A percentile compares a stretch with the other conserved stretches of the same genome.
Evolutionary conservation across 1,140 invertebrate genomes (phyloP).

Genomic region (Patella vulgata): DNA sequence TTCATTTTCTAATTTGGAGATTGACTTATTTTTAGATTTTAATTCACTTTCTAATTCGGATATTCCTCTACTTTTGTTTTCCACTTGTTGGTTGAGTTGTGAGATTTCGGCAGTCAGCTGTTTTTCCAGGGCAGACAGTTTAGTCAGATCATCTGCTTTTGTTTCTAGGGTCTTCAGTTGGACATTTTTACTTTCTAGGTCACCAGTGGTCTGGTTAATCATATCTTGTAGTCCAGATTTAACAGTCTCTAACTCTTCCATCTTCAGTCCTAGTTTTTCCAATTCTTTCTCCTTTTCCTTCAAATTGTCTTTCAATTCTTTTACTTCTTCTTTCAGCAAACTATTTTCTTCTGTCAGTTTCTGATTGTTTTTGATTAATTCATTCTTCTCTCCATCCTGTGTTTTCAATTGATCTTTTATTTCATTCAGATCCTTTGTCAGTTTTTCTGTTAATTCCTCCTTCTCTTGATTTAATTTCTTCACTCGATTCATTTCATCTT

Average conservation of each 20-base stretch:
- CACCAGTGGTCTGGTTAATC: constrained; percentile 27
- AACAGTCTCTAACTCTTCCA: constrained; percentile 31
- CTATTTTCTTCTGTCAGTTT: constrained; percentile 9
- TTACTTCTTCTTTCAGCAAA: constrained; percentile 1
- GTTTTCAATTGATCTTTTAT: not conserved
- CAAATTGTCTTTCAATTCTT: constrained; percentile 2
- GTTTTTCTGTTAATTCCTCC: constrained; percentile 14
- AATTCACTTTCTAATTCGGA: too few relatives aligned
- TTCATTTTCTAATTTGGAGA: too few relatives aligned
- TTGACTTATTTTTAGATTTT: too few relatives aligned
- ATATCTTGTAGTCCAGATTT: constrained; percentile 33
- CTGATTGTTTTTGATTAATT: not conserved
- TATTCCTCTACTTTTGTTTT: too few relatives aligned
- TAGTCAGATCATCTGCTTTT: constrained; percentile 4
- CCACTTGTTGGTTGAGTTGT: too few relatives aligned
- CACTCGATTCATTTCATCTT: too few relatives aligned
- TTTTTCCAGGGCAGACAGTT: too few relatives aligned
- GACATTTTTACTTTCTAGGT: constrained; percentile 20
- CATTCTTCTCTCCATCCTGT: constrained; percentile 1
- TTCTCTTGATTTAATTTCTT: constrained; percentile 2
- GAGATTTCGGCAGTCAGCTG: too few relatives aligned
- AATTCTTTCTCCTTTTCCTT: constrained; percentile 7
- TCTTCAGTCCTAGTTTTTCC: constrained; percentile 16
- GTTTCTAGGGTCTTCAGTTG: constrained; percentile 22
- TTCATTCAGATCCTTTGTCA: not conserved